Evolutionary conservation across 1,140 invertebrate species (phyloP), one percentile per base, ranked within the genome.

Genomic region (Sarcophaga peregrina): DNA sequence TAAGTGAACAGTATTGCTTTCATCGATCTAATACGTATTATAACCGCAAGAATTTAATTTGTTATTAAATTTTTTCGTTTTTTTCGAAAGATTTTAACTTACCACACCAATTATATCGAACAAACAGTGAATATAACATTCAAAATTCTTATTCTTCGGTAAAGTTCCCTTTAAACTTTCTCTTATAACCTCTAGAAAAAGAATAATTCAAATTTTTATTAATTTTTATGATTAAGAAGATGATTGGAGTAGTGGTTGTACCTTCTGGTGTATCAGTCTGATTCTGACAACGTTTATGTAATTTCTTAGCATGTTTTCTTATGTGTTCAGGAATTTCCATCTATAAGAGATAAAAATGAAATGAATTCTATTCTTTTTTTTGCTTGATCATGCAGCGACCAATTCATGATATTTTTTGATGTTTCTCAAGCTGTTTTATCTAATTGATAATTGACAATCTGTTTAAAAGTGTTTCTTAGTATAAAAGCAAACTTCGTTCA

Each of bases 61-160:
- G n/a, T 47, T 46, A 15, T 82, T 82, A 45, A 50, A 37, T 82
- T 50, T 15, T 73, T 37, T 62, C 7, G 52, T 78, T 0, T n/a
- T 15, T 68, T 0, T 17, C 0, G 25, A 20, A 17, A 48, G 17
- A n/a, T 25, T 47, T 8, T 6, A 37, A 82, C 83, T 20, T 68
- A 89, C 88, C 83, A 89, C 76, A 47, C 88, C 88, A n/a, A 89
- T 85, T 84, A 84, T 86, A 46, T 89, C 86, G 76, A 88, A 85
- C 84, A 89, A 83, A 84, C 88, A 89, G 74, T 89, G 86, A 0
- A 89, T 13, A 68, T 88, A 89, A 17, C 88, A 89, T 15, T 88
- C 85, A 6, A 88, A 82, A 13, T 20, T n/a, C 3, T 81, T 68
- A 83, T 88, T 85, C 0, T 81, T 75, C 5, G 87, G 87, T 47